Evolutionary conservation across 2,113 vertebrate species (phyloP), one percentile per base, ranked within the genome.

Genomic region (Dromas ardeola): DNA sequence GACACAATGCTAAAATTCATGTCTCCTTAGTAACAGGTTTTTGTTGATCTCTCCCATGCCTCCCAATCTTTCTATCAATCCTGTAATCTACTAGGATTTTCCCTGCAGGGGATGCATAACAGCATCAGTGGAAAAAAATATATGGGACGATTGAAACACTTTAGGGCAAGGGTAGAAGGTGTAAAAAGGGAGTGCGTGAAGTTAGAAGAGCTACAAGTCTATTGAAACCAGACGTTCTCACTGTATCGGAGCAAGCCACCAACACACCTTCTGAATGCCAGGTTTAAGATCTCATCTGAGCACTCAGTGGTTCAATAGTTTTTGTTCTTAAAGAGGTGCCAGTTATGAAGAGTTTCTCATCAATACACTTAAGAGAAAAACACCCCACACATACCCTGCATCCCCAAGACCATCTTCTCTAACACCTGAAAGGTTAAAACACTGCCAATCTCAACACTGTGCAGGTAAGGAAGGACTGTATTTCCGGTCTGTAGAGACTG

Each of bases 1-100:
- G 93, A 76, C 72, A 91, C 90, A 61, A 36, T 20, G 55, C 86
- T 84, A 82, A 86, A 91, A 92, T 59, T 96, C 86, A 0, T 42
- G 69, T 94, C 90, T 95, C 94, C 97, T 90, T 92, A 93, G 96
- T 88, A 96, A 97, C 93, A 78, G 95, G 90, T 86, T 86, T 88
- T 79, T 86, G 91, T 82, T 88, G 96, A 96, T 93, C 92, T 89
- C 93, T 73, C 50, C 86, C 9, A 0, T 0, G 62, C 58, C 58
- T 90, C 92, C 80, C 86, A 72, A 80, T 86, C 92, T 92, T 92
- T 80, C 81, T 81, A 73, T 84, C 94, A 94, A 88, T 84, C 97
- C 90, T 26, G 43, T 94, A 90, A 96, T 95, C 94, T 94, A 71
- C 84, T 5, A 12, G 94, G 96, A 95, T 96, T 93, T 88, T 88